These are phyloP conservation scores for Batillaria attramentaria DNA, from an alignment of 1,140 invertebrate species.

Conservation along the genomic window DNA sequence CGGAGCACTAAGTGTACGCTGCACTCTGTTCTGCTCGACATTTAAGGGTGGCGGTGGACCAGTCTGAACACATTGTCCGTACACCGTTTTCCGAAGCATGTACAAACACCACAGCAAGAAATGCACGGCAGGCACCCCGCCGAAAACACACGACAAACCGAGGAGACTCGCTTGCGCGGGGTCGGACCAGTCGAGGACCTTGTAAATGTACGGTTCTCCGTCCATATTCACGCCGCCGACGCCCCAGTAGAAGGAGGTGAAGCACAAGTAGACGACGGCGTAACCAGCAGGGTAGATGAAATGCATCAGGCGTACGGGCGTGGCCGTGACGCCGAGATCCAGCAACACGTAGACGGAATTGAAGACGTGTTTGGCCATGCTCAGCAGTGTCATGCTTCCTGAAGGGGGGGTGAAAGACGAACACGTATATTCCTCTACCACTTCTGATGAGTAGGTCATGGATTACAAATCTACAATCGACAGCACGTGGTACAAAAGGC, in stretches of 20 bases:
- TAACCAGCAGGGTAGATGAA: neutral
- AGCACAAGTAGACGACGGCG: neutral
- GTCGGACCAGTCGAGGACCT: neutral
- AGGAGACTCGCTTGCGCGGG: neutral
- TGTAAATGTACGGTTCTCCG: neutral
- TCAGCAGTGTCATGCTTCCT: neutral
- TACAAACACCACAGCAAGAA: neutral
- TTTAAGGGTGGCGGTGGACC: neutral
- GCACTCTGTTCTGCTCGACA: neutral
- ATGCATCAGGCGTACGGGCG: neutral
- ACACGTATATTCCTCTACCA: neutral
- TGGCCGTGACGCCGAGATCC: neutral
- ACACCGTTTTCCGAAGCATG: neutral
- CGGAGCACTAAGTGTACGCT: neutral
- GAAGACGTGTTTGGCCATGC: neutral
- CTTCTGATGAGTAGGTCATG: too few relatives aligned
- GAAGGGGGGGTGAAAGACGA: neutral
- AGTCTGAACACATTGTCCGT: too few relatives aligned
- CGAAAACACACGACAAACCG: neutral
- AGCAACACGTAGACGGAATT: neutral
- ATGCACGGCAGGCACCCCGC: neutral
- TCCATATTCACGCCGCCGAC: neutral
- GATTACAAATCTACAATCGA: neutral
- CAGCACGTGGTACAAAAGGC: neutral
- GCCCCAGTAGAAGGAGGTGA: neutral